Evolutionary conservation across 2,888 invertebrate genomes (phyloP).

Genomic region (Trichacis sp.): DNA sequence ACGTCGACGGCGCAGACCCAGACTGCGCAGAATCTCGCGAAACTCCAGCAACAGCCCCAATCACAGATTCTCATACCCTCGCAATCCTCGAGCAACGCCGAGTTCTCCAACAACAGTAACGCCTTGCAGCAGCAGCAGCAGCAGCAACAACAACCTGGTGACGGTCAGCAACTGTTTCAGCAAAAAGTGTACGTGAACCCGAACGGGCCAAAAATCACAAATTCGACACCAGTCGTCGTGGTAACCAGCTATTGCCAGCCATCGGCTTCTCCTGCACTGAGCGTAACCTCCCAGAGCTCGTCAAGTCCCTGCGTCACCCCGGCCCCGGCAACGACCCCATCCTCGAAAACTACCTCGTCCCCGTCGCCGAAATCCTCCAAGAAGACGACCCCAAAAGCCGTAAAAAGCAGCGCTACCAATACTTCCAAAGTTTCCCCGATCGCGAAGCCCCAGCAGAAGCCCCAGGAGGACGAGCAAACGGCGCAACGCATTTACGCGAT

Average conservation of each 20-base stretch:
- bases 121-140: too few relatives aligned
- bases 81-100: conserved; percentile 48
- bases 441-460: conserved; percentile 79
- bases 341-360: conserved; percentile 68
- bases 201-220: conserved; percentile 66
- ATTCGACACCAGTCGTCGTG: conserved; percentile 71
- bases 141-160: conserved; percentile 40
- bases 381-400: conserved; percentile 71
- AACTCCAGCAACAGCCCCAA: conserved; percentile 35
- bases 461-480: conserved; percentile 85
- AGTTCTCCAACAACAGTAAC: conserved; percentile 55
- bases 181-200: conserved; percentile 73
- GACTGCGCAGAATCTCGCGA: conserved; percentile 49
- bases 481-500: conserved; percentile 85
- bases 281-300: conserved; percentile 73
- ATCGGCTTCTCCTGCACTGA: conserved; percentile 72
- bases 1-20: conserved; percentile 61
- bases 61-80: conserved; percentile 59
- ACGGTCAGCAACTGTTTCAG: conserved; percentile 47
- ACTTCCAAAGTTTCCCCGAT: conserved; percentile 77
- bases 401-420: conserved; percentile 73
- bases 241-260: conserved; percentile 73
- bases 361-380: conserved; percentile 64
- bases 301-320: conserved; percentile 74
- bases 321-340: conserved; percentile 68